phyloP scores from a whole-genome alignment of 2,797 vertebrate species.

The Chloroceryle inda region DNA sequence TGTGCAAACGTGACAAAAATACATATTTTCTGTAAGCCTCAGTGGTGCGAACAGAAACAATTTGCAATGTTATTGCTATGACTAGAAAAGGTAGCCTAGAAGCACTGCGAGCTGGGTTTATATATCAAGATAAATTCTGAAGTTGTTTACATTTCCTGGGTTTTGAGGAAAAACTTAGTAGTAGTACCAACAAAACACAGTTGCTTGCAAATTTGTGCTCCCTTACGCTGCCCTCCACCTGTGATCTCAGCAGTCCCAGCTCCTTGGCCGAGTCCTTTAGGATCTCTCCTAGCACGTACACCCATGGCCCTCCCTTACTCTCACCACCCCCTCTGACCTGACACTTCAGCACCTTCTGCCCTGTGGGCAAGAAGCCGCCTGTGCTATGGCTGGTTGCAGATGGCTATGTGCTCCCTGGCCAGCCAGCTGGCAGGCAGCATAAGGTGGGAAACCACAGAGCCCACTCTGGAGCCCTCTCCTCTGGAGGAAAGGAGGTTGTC shows the following conservation, averaged over 20 bases:
- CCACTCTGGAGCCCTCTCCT: background rate
- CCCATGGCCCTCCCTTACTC: too few relatives aligned
- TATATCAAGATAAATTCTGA: background rate
- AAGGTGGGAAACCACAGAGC: background rate
- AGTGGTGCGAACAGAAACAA: background rate
- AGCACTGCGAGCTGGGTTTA: background rate
- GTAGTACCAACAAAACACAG: background rate
- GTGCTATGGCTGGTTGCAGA: background rate
- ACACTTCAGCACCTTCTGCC: background rate
- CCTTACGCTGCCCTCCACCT: background rate
- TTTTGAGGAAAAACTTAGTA: background rate
- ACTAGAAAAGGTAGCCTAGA: background rate
- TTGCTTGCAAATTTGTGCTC: background rate
- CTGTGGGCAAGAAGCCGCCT: background rate
- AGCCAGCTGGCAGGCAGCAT: background rate
- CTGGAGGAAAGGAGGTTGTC: background rate
- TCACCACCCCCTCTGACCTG: background rate
- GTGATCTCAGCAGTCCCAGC: background rate
- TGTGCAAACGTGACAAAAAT: background rate
- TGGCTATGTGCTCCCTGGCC: background rate
- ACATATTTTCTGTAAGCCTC: background rate
- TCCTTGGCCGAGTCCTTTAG: background rate
- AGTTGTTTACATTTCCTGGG: background rate
- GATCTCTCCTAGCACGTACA: background rate
- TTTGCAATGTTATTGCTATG: background rate